Conservation (phyloP, 2,888 invertebrate genomes). For the Amblyjoppa fuscipennis region DNA sequence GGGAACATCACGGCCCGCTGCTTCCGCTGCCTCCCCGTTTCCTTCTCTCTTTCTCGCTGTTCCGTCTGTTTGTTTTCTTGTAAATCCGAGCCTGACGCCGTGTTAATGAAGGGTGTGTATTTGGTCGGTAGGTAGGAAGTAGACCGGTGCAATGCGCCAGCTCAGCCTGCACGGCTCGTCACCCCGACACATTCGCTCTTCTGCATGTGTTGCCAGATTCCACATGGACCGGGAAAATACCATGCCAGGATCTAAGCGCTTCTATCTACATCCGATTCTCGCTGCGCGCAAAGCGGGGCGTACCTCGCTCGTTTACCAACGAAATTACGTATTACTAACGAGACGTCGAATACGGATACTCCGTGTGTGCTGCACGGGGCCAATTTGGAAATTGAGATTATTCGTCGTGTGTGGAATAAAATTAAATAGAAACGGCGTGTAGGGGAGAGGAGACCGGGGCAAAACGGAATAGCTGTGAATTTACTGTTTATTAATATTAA, state of each 20-base stretch:
- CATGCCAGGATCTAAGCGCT: background rate
- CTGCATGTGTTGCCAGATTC: background rate
- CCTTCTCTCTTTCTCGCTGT: conserved; percentile 31
- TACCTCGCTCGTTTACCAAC: background rate
- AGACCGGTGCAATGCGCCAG: conserved; percentile 68
- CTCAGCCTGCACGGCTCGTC: background rate
- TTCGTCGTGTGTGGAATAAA: too few relatives aligned
- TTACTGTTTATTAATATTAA: too few relatives aligned
- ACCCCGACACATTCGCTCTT: background rate
- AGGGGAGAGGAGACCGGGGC: too few relatives aligned
- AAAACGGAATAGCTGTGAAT: too few relatives aligned
- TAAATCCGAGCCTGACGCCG: conserved; percentile 76
- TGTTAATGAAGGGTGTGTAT: conserved; percentile 81
- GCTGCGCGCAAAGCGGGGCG: background rate
- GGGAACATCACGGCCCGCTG: conserved; percentile 42
- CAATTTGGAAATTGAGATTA: too few relatives aligned
- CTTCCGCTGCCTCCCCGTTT: conserved; percentile 29
- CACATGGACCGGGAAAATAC: conserved; percentile 1
- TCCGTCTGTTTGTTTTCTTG: conserved; percentile 76
- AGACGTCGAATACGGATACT: background rate
- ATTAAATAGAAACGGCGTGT: too few relatives aligned
- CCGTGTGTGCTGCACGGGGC: too few relatives aligned
- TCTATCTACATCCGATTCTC: background rate
- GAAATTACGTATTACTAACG: conserved; percentile 8
- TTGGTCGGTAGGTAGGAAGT: conserved; percentile 75